Percentiles rank a stretch among this genome's conserved stretches.
Evolutionary conservation across 1,140 invertebrate species (phyloP).

Genomic region (Cephus cinctus): DNA sequence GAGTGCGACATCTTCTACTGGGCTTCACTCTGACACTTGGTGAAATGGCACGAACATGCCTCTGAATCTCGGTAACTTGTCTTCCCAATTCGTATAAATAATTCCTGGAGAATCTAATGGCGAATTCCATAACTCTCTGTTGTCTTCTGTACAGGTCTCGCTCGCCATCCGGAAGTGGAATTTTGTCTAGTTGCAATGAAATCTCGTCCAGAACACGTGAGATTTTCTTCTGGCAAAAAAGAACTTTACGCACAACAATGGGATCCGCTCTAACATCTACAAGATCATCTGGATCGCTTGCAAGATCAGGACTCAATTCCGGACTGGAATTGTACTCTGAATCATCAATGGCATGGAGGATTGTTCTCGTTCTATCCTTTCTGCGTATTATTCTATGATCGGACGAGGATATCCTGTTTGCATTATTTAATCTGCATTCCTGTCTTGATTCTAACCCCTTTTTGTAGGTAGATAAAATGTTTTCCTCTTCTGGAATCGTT

Average conservation of each 20-base stretch:
- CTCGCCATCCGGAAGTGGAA: slow-evolving; percentile 49
- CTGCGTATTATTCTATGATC: slow-evolving; percentile 28
- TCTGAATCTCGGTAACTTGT: slow-evolving; percentile 41
- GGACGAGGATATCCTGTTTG: slow-evolving; percentile 30
- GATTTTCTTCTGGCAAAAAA: slow-evolving; percentile 42
- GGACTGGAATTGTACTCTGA: slow-evolving; percentile 36
- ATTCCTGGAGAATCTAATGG: slow-evolving; percentile 49
- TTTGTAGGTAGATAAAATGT: slow-evolving; percentile 10
- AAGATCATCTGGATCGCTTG: slow-evolving; percentile 13
- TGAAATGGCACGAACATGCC: slow-evolving; percentile 33
- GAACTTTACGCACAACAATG: slow-evolving; percentile 36
- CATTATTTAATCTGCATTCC: slow-evolving; percentile 9
- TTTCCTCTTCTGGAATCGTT: slow-evolving; percentile 29
- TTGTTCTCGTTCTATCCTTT: slow-evolving; percentile 25
- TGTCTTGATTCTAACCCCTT: slow-evolving; percentile 17
- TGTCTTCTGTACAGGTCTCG: slow-evolving; percentile 43
- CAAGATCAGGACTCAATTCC: slow-evolving; percentile 27
- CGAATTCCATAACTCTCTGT: slow-evolving; percentile 46
- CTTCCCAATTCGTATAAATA: slow-evolving; percentile 51
- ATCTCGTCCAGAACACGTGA: slow-evolving; percentile 46
- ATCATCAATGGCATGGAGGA: slow-evolving; percentile 20
- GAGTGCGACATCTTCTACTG: slow-evolving; percentile 27
- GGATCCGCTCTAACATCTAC: slow-evolving; percentile 31
- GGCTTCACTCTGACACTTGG: slow-evolving; percentile 25
- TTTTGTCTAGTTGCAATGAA: slow-evolving; percentile 38